A percentile compares a stretch with the other conserved stretches of the same genome.
Conservation (phyloP, 2,888 invertebrate species). For the Caenorhabditis doughertyi region DNA sequence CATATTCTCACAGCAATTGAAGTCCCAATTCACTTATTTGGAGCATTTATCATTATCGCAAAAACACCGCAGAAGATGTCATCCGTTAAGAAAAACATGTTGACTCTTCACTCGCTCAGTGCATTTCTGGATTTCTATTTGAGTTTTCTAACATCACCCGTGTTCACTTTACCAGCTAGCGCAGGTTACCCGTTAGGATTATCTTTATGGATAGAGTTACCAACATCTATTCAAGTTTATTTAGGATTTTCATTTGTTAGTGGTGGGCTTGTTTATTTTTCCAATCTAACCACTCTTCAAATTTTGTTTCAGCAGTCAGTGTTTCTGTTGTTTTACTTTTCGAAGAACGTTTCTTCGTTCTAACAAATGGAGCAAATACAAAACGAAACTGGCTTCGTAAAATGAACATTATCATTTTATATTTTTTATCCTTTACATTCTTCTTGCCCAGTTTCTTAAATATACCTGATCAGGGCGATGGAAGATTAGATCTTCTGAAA, state of each 20-base stretch:
- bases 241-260: conserved; percentile 13
- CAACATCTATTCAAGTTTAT: conserved; percentile 31
- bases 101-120: conserved; percentile 14
- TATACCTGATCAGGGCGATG: conserved; percentile 16
- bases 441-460: not conserved
- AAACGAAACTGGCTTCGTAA: not conserved
- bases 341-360: conserved; percentile 21
- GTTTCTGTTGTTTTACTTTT: conserved; percentile 24
- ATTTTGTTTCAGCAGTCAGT: conserved; percentile 13
- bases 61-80: conserved; percentile 34
- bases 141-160: conserved; percentile 17
- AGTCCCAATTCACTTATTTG: conserved; percentile 31
- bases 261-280: not conserved
- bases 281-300: not conserved
- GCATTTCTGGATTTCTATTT: conserved; percentile 24
- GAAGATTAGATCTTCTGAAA: not conserved
- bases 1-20: conserved; percentile 18
- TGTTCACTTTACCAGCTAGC: conserved; percentile 8
- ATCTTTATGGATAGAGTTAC: not conserved
- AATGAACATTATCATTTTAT: not conserved
- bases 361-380: not conserved
- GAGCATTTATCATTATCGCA: conserved; percentile 17
- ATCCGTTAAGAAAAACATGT: conserved; percentile 12
- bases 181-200: conserved; percentile 37
- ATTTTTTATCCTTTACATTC: not conserved